Conservation (phyloP, 2,113 vertebrate genomes). For the Saiga tatarica region DNA sequence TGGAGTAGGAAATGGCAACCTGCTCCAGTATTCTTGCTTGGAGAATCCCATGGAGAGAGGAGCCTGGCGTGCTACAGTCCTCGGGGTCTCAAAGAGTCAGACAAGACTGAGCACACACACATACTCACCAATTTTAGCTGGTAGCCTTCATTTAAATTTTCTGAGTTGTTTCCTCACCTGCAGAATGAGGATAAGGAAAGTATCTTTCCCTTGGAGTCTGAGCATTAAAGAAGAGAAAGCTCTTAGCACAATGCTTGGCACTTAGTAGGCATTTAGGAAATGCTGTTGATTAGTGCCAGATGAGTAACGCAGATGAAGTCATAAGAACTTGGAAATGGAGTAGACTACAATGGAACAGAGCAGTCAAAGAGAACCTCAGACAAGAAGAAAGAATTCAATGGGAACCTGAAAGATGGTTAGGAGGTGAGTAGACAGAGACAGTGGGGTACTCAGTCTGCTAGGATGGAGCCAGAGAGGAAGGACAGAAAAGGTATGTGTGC, state of each 20-base stretch:
- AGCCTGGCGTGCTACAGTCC: background rate
- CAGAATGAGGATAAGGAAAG: background rate
- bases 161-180: background rate
- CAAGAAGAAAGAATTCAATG: background rate
- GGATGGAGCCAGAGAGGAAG: background rate
- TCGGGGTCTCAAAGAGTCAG: background rate
- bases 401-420: background rate
- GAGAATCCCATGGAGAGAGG: background rate
- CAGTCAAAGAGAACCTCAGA: background rate
- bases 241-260: background rate
- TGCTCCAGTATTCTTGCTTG: background rate
- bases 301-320: background rate
- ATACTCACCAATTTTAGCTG: background rate
- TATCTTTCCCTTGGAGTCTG: background rate
- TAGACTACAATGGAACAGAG: background rate
- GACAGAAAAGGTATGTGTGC: background rate
- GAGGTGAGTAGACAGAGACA: background rate
- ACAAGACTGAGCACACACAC: background rate
- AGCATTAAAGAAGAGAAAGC: background rate
- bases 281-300: background rate
- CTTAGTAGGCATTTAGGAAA: background rate
- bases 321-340: background rate
- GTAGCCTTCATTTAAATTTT: background rate
- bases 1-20: background rate
- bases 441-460: background rate